Evolutionary conservation across 2,797 vertebrate species (phyloP).

Genomic region (Sebastes dallii): DNA sequence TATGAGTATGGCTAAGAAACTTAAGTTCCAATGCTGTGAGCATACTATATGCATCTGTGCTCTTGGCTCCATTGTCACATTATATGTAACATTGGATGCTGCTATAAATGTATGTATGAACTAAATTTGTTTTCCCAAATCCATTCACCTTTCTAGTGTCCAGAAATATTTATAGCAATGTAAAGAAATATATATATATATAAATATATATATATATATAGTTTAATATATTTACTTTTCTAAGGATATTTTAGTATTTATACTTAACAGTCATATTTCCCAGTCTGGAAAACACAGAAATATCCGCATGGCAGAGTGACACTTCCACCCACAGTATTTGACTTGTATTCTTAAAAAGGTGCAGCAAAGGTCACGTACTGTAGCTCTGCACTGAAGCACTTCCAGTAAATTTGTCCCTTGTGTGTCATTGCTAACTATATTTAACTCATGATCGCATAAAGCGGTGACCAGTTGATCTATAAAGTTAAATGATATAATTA

Average conservation of each 20-base stretch:
- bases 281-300: neutral
- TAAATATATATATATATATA: neutral
- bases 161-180: neutral
- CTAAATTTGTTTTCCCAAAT: neutral
- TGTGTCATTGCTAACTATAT: constrained; percentile 27
- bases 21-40: neutral
- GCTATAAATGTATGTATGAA: neutral
- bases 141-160: neutral
- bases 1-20: neutral
- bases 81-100: neutral
- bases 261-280: neutral
- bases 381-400: neutral
- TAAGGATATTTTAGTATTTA: neutral
- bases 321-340: neutral
- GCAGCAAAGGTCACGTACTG: neutral
- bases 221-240: neutral
- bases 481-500: constrained; percentile 26
- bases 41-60: neutral
- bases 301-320: neutral
- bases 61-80: neutral
- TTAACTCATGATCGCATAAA: constrained; percentile 5
- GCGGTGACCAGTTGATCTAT: constrained; percentile 7
- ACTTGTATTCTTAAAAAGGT: neutral
- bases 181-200: neutral
- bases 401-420: neutral